phyloP scores from a whole-genome alignment of 2,797 vertebrate genomes.

The Ambastaia sidthimunki region DNA sequence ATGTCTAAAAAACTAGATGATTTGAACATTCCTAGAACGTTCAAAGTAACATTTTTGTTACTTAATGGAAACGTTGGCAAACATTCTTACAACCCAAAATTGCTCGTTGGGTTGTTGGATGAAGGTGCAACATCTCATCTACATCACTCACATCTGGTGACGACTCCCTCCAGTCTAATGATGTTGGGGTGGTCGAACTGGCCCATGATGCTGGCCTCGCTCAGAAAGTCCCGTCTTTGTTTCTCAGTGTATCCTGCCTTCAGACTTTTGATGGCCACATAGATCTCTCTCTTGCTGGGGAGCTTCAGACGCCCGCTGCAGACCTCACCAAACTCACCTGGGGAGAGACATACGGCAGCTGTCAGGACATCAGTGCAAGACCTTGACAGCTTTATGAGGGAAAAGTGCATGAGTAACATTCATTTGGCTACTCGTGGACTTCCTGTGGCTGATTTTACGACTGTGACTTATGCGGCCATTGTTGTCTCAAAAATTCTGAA shows the following conservation, averaged over 20 bases:
- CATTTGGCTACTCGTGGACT: not conserved
- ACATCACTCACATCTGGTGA: conserved; percentile 80
- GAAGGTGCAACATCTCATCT: not conserved
- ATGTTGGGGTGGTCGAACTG: conserved; percentile 84
- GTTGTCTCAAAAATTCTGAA: not conserved
- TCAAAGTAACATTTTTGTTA: too few species aligned
- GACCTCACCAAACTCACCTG: conserved; percentile 62
- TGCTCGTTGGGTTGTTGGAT: not conserved
- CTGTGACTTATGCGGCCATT: conserved; percentile 15
- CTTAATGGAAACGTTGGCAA: too few species aligned
- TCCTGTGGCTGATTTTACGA: not conserved
- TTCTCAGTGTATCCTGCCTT: conserved; percentile 83
- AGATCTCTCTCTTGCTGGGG: conserved; percentile 78
- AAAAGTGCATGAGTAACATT: not conserved
- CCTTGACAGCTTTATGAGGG: not conserved
- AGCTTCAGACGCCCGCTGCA: conserved; percentile 61
- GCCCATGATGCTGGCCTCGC: conserved; percentile 83
- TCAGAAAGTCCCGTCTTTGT: conserved; percentile 81
- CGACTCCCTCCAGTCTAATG: conserved; percentile 82
- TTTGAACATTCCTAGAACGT: too few species aligned
- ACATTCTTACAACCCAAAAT: too few species aligned
- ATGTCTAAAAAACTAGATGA: too few species aligned
- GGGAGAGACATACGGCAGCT: not conserved
- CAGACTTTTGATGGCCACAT: conserved; percentile 83
- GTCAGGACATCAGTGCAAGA: conserved; percentile 15